Evolutionary conservation across 2,888 invertebrate genomes (phyloP).

Genomic region (Venustoraphidia nigricollis): DNA sequence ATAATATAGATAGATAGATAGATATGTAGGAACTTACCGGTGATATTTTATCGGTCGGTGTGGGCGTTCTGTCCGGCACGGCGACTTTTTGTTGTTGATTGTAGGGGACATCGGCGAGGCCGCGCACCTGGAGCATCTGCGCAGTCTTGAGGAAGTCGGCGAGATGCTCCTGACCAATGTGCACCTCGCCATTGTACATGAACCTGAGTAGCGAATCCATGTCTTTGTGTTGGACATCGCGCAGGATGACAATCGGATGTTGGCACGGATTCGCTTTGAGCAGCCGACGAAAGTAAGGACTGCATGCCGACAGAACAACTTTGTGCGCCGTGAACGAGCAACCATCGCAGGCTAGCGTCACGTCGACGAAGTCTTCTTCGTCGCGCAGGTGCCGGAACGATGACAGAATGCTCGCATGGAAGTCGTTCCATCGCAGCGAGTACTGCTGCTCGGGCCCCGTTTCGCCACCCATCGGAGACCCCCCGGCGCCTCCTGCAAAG

Average conservation of each 20-base stretch:
- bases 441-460: slow-evolving; percentile 66
- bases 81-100: slow-evolving; percentile 17
- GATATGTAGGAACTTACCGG: slow-evolving; percentile 36
- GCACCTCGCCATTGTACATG: slow-evolving; percentile 87
- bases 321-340: slow-evolving; percentile 83
- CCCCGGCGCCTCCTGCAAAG: slow-evolving; percentile 22
- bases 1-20: too few species aligned
- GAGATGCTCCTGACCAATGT: slow-evolving; percentile 75
- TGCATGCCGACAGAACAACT: slow-evolving; percentile 81
- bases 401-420: slow-evolving; percentile 78
- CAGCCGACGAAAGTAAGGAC: slow-evolving; percentile 78
- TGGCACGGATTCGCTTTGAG: slow-evolving; percentile 83
- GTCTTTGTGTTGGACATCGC: slow-evolving; percentile 73
- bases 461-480: slow-evolving; percentile 44
- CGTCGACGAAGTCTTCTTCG: slow-evolving; percentile 86
- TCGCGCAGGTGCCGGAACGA: slow-evolving; percentile 79
- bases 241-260: slow-evolving; percentile 76
- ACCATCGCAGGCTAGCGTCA: slow-evolving; percentile 81
- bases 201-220: slow-evolving; percentile 77
- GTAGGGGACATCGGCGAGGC: slow-evolving; percentile 63
- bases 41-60: slow-evolving; percentile 49
- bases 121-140: slow-evolving; percentile 73
- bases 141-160: slow-evolving; percentile 77
- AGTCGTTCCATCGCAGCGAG: slow-evolving; percentile 89
- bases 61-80: slow-evolving; percentile 24